Base-by-base conservation (phyloP, 2,113 vertebrate genomes). In the Nesogale talazaci region DNA sequence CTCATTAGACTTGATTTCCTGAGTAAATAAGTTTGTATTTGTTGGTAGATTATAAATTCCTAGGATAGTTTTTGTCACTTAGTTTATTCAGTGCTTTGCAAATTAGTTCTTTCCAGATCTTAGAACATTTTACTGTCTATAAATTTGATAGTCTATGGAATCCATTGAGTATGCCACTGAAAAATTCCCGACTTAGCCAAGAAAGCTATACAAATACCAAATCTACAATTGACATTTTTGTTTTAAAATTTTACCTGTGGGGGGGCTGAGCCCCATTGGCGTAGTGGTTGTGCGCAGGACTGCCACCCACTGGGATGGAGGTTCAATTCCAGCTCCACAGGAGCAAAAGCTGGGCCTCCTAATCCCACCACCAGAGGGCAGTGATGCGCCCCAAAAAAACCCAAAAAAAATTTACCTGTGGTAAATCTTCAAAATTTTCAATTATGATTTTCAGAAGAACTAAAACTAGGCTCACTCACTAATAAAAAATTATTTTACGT, bases 91-190 rank as follows among this genome's bases (percentile, higher is more conserved):
- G n/a, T 38, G 22, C 27, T 87, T 65, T 38, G 72, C 19, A 61
- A 90, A 34, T 38, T 84, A n/a, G 61, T 77, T 11, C 57, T 88
- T 23, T 91, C 59, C 86, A 65, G 29, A 57, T 69, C 38, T 90
- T 56, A n/a, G n/a, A 72, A 61, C 8, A 27, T 78, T 63, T 40
- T 61, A 67, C 65, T 31, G 17, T 6, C 87, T 85, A 59, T n/a
- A 10, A 2, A 20, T 6, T 61, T 29, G 19, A 81, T 25, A 12
- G 52, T 29, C 22, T 88, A 40, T 46, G 63, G 63, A 59, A 11
- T 29, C 29, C 38, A 9, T 27, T 6, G 34, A 52, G 19, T n/a
- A n/a, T 29, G 46, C 72, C 75, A 61, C 74, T 65, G 38, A 67
- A 67, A 29, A 77, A 3, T 38, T 5, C 7, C 34, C n/a, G 29